phyloP scores from a whole-genome alignment of 2,113 vertebrate species.

The Eidolon helvum region DNA sequence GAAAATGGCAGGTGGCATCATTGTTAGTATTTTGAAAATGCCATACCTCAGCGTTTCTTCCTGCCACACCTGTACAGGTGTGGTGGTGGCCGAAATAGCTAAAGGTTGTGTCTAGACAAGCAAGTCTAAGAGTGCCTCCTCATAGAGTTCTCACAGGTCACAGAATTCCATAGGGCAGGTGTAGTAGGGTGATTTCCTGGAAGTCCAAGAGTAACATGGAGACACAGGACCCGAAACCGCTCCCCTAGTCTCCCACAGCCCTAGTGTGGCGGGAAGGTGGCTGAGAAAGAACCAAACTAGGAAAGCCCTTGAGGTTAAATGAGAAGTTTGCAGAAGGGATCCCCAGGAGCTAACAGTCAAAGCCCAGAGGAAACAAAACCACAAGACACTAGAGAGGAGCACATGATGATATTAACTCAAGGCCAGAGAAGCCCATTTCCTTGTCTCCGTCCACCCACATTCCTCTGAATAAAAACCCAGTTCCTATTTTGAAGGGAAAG shows the following conservation, averaged over 20 bases:
- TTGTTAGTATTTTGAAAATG: neutral
- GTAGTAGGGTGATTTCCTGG: neutral
- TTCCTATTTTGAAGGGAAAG: neutral
- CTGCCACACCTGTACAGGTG: neutral
- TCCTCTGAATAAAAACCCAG: neutral
- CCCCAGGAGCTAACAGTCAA: no score
- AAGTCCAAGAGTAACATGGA: neutral
- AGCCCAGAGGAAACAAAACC: neutral
- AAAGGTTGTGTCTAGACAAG: neutral
- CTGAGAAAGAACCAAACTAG: neutral
- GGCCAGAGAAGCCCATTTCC: no score
- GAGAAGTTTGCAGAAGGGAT: neutral
- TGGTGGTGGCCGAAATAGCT: neutral
- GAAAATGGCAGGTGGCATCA: neutral
- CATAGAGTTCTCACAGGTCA: neutral
- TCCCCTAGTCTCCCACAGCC: neutral
- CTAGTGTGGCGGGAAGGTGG: neutral
- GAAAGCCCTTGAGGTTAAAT: neutral
- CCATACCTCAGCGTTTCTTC: neutral
- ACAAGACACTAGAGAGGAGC: no score
- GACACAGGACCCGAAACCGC: neutral
- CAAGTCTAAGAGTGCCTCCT: neutral
- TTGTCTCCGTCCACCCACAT: neutral
- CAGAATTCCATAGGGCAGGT: fast-evolving
- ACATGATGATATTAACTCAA: neutral